Conservation (phyloP, 2,113 vertebrate genomes). For the Tylochromis polylepis region DNA sequence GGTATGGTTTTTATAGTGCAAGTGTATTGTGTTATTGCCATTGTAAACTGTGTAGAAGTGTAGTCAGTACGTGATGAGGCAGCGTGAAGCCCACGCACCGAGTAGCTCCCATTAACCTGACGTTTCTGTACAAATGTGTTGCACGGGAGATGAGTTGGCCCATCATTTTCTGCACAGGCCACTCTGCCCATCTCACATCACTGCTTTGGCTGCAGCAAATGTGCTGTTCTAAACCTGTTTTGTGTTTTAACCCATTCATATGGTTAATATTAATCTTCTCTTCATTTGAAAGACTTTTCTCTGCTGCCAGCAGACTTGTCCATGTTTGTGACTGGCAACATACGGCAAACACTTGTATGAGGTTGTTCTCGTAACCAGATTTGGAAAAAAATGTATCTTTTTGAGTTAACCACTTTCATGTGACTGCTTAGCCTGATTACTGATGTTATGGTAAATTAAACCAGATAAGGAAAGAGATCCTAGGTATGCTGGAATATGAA, state of each 20-base stretch:
- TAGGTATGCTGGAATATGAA: not conserved
- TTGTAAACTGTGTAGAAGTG: too few species aligned
- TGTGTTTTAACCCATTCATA: not conserved
- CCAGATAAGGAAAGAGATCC: not conserved
- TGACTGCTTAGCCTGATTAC: not conserved
- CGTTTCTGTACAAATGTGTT: too few species aligned
- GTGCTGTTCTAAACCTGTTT: not conserved
- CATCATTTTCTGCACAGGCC: too few species aligned
- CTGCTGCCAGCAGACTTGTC: fast-evolving
- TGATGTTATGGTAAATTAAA: not conserved
- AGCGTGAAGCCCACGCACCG: too few species aligned
- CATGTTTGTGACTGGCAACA: not conserved
- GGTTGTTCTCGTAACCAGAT: too few species aligned
- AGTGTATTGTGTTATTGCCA: too few species aligned
- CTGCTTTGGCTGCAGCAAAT: not conserved
- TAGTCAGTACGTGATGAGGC: too few species aligned
- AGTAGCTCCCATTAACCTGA: too few species aligned
- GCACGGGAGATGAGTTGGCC: too few species aligned
- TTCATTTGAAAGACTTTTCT: not conserved
- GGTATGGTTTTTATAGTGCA: too few species aligned
- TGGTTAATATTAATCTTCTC: not conserved
- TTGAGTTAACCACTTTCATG: not conserved
- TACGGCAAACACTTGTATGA: not conserved
- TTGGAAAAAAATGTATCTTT: not conserved
- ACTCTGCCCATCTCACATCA: not conserved